Base-by-base conservation (phyloP, 2,888 invertebrate species). In the Miltochrista miniata region DNA sequence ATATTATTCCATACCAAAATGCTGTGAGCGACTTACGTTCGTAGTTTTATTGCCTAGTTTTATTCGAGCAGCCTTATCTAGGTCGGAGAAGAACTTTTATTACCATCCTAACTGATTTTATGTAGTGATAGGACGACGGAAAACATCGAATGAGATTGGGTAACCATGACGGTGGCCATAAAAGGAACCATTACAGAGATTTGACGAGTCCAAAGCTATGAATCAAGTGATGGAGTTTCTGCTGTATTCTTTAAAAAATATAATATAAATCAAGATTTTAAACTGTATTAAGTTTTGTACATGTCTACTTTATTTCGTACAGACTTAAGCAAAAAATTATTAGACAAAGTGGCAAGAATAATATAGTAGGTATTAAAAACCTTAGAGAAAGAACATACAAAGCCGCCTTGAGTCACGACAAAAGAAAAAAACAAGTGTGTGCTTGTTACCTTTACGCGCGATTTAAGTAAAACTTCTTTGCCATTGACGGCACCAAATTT, bases 21-120 rank as follows among this genome's bases (percentile, higher is more conserved):
- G 35, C 39, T 45, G 30, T 45, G 31, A 36, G 45, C 29, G 13
- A 41, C 40, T 35, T 36, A 31, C 40, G 45, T 45, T 36, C 45
- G 50, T 35, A 36, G 24, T 50, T 45, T 50, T 50, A 45, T 36
- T 36, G 40, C 40, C 31, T 36, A 45, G 40, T 50, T 50, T 45
- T 50, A 50, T 50, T 50, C 40, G 15, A 45, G 30, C 40, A 45
- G 35, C 50, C 40, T 50, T 50, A 50, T 50, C 50, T 50, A 50
- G 50, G 40, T 45, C 34, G 35, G 14, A 13, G 40, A 40, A 45
- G 50, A 39, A 45, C 40, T 50, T 50, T 50, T 50, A 50, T 50
- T 50, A 45, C 40, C 14, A 38, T 35, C 35, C 40, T 49, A 36
- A 45, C 50, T 45, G 45, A 50, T 45, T 50, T 50, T 50, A 50